Evolutionary conservation across 2,888 invertebrate genomes (phyloP).

Genomic region (Bhutanitis thaidina): DNA sequence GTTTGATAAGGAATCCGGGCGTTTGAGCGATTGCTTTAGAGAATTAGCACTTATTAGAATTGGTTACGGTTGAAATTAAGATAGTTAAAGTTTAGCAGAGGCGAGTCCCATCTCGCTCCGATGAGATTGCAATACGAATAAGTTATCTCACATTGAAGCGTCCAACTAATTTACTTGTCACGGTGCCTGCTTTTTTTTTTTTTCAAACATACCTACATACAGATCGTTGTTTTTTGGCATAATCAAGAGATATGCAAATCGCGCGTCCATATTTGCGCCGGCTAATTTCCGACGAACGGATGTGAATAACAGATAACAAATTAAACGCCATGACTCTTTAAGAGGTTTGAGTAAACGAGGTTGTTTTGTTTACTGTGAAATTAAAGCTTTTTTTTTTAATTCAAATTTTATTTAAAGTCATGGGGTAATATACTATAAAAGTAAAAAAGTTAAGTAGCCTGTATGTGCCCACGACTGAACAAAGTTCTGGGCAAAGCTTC

Average conservation of each 20-base stretch:
- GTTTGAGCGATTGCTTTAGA: neutral
- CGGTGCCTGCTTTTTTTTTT: constrained; percentile 36
- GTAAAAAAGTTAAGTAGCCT: too few species aligned
- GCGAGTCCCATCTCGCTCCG: constrained; percentile 25
- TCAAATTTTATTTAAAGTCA: too few species aligned
- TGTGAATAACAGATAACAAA: neutral
- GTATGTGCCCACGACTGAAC: too few species aligned
- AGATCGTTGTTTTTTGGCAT: constrained; percentile 21
- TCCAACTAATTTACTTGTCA: constrained; percentile 50
- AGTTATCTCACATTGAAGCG: constrained; percentile 38
- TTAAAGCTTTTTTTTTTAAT: too few species aligned
- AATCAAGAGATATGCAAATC: constrained; percentile 20
- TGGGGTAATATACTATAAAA: too few species aligned
- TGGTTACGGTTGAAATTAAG: neutral
- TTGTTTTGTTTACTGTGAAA: too few species aligned
- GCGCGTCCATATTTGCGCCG: constrained; percentile 15
- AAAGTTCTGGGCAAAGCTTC: too few species aligned
- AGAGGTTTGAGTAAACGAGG: too few species aligned
- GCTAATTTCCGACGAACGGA: constrained; percentile 14
- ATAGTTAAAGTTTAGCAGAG: constrained; percentile 24
- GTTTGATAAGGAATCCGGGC: constrained; percentile 12
- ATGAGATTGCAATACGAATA: constrained; percentile 52
- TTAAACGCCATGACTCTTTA: neutral
- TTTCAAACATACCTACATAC: constrained; percentile 29
- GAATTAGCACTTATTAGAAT: neutral